Percentiles rank a stretch among this genome's conserved stretches.
phyloP scores from a whole-genome alignment of 2,797 vertebrate genomes.

The Spondyliosoma cantharus region DNA sequence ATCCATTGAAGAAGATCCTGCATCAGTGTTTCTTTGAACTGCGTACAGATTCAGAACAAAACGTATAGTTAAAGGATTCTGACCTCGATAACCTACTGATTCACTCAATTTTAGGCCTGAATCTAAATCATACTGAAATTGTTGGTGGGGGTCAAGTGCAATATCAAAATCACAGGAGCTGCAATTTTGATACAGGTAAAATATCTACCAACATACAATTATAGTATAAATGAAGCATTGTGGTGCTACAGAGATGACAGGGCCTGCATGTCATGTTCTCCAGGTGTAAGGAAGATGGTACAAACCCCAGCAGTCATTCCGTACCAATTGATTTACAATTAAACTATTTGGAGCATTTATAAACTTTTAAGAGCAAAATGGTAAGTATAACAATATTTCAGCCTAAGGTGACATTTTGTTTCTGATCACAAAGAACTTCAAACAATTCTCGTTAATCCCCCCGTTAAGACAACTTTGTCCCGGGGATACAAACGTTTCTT shows the following conservation, averaged over 20 bases:
- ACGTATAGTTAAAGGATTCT: neutral
- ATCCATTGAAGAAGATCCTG: conserved; percentile 16
- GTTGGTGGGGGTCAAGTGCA: too few relatives aligned
- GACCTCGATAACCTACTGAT: neutral
- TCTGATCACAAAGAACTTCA: neutral
- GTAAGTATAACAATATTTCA: neutral
- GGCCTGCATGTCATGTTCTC: too few relatives aligned
- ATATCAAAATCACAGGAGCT: too few relatives aligned
- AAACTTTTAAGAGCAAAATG: neutral
- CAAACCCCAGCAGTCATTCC: too few relatives aligned
- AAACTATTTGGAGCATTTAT: too few relatives aligned
- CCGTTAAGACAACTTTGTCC: neutral
- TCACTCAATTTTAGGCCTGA: neutral
- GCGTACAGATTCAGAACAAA: neutral
- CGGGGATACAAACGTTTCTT: neutral
- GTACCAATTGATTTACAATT: neutral
- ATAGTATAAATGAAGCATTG: too few relatives aligned
- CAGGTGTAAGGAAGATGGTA: too few relatives aligned
- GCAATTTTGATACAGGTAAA: too few relatives aligned
- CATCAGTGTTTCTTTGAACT: conserved; percentile 2
- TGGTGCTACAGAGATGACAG: too few relatives aligned
- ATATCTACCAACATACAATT: too few relatives aligned
- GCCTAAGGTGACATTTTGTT: too few relatives aligned
- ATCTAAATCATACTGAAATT: too few relatives aligned
- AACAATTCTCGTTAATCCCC: neutral